These are phyloP conservation scores for Oplegnathus fasciatus DNA, from an alignment of 2,113 vertebrate genomes.

Conservation along the genomic window DNA sequence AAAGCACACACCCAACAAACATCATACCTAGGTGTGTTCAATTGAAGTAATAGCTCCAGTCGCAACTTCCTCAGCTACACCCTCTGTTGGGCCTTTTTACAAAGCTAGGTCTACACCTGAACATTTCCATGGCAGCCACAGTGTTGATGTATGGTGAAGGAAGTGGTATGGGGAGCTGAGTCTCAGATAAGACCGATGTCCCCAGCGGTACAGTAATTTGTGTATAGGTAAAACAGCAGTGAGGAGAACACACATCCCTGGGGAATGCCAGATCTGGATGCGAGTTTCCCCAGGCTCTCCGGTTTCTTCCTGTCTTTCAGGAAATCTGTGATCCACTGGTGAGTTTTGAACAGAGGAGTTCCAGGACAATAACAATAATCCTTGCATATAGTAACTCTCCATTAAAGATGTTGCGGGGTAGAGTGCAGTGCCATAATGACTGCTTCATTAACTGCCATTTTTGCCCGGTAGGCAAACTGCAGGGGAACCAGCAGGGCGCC, in stretches of 20 bases:
- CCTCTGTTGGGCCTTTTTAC: neutral
- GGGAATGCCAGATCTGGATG: slow-evolving; percentile 13
- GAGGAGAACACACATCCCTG: neutral
- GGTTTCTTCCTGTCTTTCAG: neutral
- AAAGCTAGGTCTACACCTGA: slow-evolving; percentile 5
- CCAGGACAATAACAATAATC: neutral
- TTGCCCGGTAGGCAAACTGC: slow-evolving; percentile 30
- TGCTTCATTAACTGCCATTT: slow-evolving; percentile 40
- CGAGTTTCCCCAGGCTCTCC: neutral
- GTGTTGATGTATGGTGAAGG: neutral
- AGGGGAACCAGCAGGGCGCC: slow-evolving; percentile 14
- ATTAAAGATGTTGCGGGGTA: slow-evolving; percentile 6
- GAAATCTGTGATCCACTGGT: neutral
- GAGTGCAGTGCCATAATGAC: slow-evolving; percentile 21
- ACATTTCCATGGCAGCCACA: neutral
- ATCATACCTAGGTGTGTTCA: neutral
- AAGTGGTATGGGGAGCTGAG: neutral
- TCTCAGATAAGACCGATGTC: neutral
- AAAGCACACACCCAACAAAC: neutral
- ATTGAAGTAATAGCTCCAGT: neutral
- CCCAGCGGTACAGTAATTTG: slow-evolving; percentile 2
- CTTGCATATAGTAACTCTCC: neutral
- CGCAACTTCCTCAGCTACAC: neutral
- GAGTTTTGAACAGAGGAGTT: neutral
- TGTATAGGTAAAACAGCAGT: neutral